phyloP scores from a whole-genome alignment of 2,113 vertebrate genomes.

The Sclerurus mexicanus region DNA sequence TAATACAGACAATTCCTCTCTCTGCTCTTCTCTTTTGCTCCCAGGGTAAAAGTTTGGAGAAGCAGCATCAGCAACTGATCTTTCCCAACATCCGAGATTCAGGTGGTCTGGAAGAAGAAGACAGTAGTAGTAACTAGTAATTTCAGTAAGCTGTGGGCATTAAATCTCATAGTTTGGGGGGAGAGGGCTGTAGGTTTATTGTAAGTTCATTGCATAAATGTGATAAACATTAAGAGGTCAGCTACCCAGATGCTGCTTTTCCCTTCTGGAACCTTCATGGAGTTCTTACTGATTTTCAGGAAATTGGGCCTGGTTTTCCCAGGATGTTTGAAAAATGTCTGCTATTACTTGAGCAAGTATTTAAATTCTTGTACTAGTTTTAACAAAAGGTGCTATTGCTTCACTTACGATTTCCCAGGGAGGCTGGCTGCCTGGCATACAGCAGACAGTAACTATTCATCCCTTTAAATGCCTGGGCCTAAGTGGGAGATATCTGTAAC shows the following conservation, averaged over 20 bases:
- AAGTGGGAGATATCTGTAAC: neutral
- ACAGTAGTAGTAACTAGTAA: neutral
- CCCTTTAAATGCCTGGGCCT: neutral
- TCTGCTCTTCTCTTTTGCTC: neutral
- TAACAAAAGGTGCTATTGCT: neutral
- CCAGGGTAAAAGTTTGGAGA: neutral
- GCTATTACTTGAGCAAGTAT: neutral
- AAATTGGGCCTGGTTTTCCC: neutral
- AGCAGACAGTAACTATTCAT: neutral
- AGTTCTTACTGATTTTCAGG: neutral
- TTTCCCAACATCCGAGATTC: neutral
- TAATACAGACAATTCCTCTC: neutral
- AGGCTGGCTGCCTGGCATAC: neutral
- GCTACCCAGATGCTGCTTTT: neutral
- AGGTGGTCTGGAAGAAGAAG: neutral
- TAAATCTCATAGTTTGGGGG: neutral
- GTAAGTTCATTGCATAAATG: neutral
- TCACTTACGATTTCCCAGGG: neutral
- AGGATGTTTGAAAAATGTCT: neutral
- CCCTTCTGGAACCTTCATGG: neutral
- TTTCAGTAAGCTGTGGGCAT: neutral
- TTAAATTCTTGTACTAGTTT: neutral
- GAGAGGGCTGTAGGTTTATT: neutral
- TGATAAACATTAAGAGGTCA: conserved; percentile 18
- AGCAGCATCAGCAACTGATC: neutral